Evolutionary conservation across 2,888 invertebrate genomes (phyloP), one percentile per base, ranked within the genome.

Genomic region (Agrotis segetum): DNA sequence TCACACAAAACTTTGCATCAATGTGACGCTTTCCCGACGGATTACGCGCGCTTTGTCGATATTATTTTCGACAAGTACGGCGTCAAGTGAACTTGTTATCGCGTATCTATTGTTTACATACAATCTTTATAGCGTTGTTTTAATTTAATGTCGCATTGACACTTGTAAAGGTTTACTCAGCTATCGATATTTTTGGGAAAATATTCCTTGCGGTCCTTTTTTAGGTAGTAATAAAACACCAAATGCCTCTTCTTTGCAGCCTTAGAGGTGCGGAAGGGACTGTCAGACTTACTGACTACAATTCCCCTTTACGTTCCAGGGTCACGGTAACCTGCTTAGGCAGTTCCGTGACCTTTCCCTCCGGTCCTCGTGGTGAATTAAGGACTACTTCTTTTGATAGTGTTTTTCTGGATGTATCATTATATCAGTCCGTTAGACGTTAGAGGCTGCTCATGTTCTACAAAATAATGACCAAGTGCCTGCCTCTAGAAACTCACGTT

Each of bases 21-120:
- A 11, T 40, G 11, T 40, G 40, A 40, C 40, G 40, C 40, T 9
- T 40, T 9, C 40, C 7, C 9, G 2, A 29, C 14, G 21, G 29
- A 53, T 68, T 56, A 21, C 44, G 21, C 29, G 58, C 40, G 52
- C 16, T 68, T 47, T 70, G 70, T 74, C 71, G 49, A 69, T 67
- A 59, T 49, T 67, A 59, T 49, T 66, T 34, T 16, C 17, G 65
- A 65, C 13, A 53, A 46, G 40, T 49, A 58, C 75, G 44, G 75
- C n/a, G 1, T 16, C 16, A 34, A 46, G n/a, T 76, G 47, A 47
- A 67, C 24, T n/a, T 21, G 69, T 44, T 59, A 60, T 53, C 73
- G 6, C 19, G 6, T 53, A 21, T 74, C 29, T 50, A 65, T 74
- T 75, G 29, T 65, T 65, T 50, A 46, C 34, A 34, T 34, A 46